Evolutionary conservation across 2,113 vertebrate genomes (phyloP), one percentile per base, ranked within the genome.

Genomic region (Seriola dumerili): DNA sequence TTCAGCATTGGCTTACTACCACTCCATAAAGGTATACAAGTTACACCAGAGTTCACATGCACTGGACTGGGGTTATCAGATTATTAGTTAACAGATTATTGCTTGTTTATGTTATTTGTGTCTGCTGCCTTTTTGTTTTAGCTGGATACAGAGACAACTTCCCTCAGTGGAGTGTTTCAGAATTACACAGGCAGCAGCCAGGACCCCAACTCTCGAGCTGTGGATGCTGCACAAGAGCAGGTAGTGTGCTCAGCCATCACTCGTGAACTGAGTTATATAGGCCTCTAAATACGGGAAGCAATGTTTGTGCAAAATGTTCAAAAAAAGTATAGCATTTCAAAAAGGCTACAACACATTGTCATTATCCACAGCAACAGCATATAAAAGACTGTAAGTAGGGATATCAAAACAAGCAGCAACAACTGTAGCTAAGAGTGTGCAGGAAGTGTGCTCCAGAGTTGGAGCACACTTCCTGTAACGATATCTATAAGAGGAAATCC

Each of bases 141-240:
- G 94, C 70, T 94, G 55, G 67, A 91, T 62, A 83, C 67, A 61
- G 92, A 93, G 19, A 75, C 88, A 64, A 10, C 84, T 25, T 67
- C 91, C 16, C 72, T 94, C 17, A 76, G 77, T 57, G 84, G 23
- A 29, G 76, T 93, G 62, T 93, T 95, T 90, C 63, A 91, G 70
- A 90, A 75, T 3, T 95, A 95, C 86, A 92, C 77, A 29, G 88
- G 92, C 50, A 82, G 61, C 63, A 89, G 73, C 36, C 74, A 86
- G 9, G 90, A 93, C 70, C 61, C 46, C 9, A 38, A 58, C 42
- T 85, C 91, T 57, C 76, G 4, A 4, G 62, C 86, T 79, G 88
- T 93, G 62, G 86, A 94, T 73, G 3, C 46, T 1, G 21, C 75
- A 61, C 92, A 93, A 70, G 14, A 81, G 38, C 19, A 91, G 88